A percentile compares a stretch with the other conserved stretches of the same genome.
phyloP scores from a whole-genome alignment of 1,140 invertebrate genomes.

The Batillaria attramentaria region DNA sequence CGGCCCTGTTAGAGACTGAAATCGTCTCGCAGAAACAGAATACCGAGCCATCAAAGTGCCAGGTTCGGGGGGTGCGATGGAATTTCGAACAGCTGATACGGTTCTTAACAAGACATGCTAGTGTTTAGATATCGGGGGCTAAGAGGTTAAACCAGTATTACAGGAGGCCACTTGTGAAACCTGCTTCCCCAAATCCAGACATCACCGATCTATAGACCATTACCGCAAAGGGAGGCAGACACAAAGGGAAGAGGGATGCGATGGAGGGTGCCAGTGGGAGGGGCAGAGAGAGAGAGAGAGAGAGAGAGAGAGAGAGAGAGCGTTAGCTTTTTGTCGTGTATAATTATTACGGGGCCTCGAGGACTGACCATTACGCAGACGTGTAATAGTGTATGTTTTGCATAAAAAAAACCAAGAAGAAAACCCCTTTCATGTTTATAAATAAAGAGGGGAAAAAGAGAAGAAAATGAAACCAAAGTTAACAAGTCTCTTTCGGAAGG shows the following conservation, averaged over 20 bases:
- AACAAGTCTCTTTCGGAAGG: no score
- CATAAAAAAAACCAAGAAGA: no score
- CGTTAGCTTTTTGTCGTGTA: no score
- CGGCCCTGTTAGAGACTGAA: no score
- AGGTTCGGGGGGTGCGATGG: background rate
- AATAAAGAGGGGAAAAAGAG: background rate
- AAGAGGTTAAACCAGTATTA: slow-evolving; percentile 24
- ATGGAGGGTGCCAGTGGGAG: background rate
- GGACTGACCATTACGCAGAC: no score
- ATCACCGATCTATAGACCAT: background rate
- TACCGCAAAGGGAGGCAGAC: background rate
- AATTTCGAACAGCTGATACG: slow-evolving; percentile 24
- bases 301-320: slow-evolving; percentile 19
- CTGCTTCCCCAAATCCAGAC: background rate
- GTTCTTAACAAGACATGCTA: slow-evolving; percentile 7
- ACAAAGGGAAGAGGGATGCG: background rate
- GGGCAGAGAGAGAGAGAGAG: slow-evolving; percentile 18
- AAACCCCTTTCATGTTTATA: no score
- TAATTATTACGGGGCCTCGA: no score
- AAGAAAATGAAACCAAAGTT: background rate
- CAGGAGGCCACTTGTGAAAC: background rate
- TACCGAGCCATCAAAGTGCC: slow-evolving; percentile 14
- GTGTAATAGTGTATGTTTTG: no score
- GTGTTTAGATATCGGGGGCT: slow-evolving; percentile 1
- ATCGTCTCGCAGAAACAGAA: no score